Base-by-base conservation (phyloP, 2,113 vertebrate genomes). In the Cavia aperea region DNA sequence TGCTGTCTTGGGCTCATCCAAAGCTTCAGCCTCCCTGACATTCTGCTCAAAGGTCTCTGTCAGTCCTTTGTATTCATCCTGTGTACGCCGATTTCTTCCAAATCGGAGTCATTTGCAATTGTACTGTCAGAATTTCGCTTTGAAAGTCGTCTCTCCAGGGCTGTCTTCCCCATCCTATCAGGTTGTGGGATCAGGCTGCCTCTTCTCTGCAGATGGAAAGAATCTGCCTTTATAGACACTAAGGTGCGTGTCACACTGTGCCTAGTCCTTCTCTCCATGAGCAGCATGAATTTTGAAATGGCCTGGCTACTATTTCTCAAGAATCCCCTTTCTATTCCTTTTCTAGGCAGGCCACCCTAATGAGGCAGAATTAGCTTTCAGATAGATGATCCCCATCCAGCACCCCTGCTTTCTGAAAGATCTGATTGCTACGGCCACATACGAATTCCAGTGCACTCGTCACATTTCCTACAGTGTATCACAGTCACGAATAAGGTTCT, bases 111-210 rank as follows among this genome's bases (percentile, higher is more conserved):
- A 86, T 84, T 81, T 96, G 94, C 81, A 49, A 72, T 58, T 63
- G 86, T 43, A 77, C 58, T 85, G 70, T 92, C 65, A 75, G 94
- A 86, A 89, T 95, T 90, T 94, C 88, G 2, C 62, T 89, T 92
- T 90, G 84, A 93, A 90, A 95, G 73, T 83, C 86, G 85, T 75
- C 68, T 54, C 54, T 70, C 62, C 29, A 51, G 54, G 56, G 24
- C 86, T 70, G n/a, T 94, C 90, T 92, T 82, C 72, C 33, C 36
- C 1, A 58, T 54, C n/a, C 26, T 24, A 7, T 70, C 46, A 56
- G 83, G 88, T 86, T n/a, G 13, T 4, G n/a, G 54, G 75, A 62
- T 85, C 91, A 86, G 75, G 70, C 11, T 7, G 4, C 54, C 85
- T 86, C 26, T 81, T 60, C 83, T 39, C 24, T 21, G 15, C 73